These are phyloP conservation scores for Caenorhabditis panamensis DNA, from an alignment of 2,888 invertebrate genomes.

Conservation along the genomic window DNA sequence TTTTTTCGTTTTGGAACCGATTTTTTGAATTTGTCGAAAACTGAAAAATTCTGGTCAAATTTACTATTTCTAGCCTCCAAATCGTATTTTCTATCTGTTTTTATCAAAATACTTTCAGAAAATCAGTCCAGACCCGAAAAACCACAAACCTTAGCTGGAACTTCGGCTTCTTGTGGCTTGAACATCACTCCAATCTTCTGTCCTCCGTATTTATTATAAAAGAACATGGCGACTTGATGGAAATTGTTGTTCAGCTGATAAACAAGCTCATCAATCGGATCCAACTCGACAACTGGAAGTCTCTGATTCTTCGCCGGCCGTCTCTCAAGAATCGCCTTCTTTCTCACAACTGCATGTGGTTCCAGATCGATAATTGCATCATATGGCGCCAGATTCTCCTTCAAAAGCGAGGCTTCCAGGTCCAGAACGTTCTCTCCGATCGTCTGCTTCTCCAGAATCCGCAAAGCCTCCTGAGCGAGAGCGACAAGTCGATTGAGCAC, in stretches of 20 bases:
- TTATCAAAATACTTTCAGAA: too few relatives aligned
- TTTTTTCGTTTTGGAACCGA: too few relatives aligned
- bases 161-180: slow-evolving; percentile 60
- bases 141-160: slow-evolving; percentile 60
- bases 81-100: too few relatives aligned
- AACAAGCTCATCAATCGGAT: slow-evolving; percentile 87
- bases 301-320: slow-evolving; percentile 19
- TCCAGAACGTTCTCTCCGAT: slow-evolving; percentile 41
- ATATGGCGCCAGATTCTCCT: slow-evolving; percentile 44
- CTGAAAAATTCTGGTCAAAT: too few relatives aligned
- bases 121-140: too few relatives aligned
- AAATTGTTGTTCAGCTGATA: slow-evolving; percentile 85
- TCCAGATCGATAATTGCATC: slow-evolving; percentile 59
- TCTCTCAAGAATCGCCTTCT: slow-evolving; percentile 31
- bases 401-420: slow-evolving; percentile 48
- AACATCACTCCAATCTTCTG: slow-evolving; percentile 64
- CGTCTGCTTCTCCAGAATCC: slow-evolving; percentile 58
- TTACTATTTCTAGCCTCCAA: too few relatives aligned
- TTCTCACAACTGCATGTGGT: slow-evolving; percentile 49
- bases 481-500: slow-evolving; percentile 67
- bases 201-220: slow-evolving; percentile 92
- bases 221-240: slow-evolving; percentile 88
- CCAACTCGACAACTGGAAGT: slow-evolving; percentile 88
- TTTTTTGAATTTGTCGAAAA: too few relatives aligned
- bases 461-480: slow-evolving; percentile 61